Conservation (phyloP, 2,113 vertebrate genomes). For the Gymnocephalus cernua region DNA sequence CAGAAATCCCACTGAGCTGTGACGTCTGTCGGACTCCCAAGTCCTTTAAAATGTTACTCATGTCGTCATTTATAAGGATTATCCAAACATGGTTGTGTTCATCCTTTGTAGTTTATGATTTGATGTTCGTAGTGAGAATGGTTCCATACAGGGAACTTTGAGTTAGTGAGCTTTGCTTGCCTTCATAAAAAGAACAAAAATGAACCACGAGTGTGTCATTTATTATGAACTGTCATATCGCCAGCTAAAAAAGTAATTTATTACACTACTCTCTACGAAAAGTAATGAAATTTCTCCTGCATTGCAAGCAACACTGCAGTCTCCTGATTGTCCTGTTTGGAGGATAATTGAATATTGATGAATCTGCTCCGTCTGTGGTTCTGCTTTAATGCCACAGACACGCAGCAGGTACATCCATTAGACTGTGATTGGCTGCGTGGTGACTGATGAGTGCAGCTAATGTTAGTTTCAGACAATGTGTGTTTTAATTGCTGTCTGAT, state of each 20-base stretch:
- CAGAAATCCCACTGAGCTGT: conserved; percentile 37
- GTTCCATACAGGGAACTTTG: background rate
- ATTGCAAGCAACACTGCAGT: background rate
- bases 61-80: background rate
- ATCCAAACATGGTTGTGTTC: background rate
- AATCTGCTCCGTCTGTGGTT: conserved; percentile 35
- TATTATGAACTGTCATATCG: conserved; percentile 1
- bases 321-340: conserved; percentile 27
- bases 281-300: conserved; percentile 11
- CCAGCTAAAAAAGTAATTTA: background rate
- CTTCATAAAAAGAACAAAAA: background rate
- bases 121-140: background rate
- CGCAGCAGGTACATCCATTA: conserved; percentile 62
- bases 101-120: background rate
- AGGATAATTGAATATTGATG: conserved; percentile 72
- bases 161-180: background rate
- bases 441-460: conserved; percentile 57
- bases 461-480: conserved; percentile 39
- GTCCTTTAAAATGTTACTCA: background rate
- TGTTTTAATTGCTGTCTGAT: conserved; percentile 73
- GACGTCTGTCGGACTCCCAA: conserved; percentile 1
- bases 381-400: conserved; percentile 29
- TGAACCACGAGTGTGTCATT: background rate
- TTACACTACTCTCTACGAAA: background rate
- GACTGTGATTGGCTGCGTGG: conserved; percentile 43